Percentiles rank a stretch among this genome's conserved stretches.
phyloP scores from a whole-genome alignment of 2,113 vertebrate genomes.

The Sigmodon hispidus region DNA sequence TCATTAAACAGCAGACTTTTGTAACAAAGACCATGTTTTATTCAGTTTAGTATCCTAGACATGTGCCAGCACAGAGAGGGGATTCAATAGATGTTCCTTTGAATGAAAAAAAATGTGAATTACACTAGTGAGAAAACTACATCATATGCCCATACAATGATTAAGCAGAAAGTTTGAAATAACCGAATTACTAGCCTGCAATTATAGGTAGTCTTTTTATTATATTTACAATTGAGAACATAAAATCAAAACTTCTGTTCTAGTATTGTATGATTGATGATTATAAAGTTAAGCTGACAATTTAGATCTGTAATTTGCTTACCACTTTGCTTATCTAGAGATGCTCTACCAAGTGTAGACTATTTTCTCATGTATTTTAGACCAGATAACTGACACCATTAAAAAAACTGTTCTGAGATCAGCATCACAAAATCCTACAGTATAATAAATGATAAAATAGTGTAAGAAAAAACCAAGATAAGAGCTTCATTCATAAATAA shows the following conservation, averaged over 20 bases:
- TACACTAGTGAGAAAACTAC: not conserved
- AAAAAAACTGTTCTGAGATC: not conserved
- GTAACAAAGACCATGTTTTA: not conserved
- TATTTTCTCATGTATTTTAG: not conserved
- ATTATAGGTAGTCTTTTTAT: not conserved
- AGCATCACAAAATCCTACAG: not conserved
- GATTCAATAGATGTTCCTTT: not conserved
- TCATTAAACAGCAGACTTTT: not conserved
- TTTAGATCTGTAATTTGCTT: not conserved
- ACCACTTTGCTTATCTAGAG: not conserved
- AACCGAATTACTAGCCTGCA: not conserved
- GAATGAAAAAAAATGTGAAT: not conserved
- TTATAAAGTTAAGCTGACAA: not conserved
- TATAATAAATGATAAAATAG: conserved; percentile 14
- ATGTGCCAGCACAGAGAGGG: not conserved
- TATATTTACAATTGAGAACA: not conserved
- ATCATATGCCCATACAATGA: not conserved
- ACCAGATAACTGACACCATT: not conserved
- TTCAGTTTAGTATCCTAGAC: not conserved
- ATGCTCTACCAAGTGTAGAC: not conserved
- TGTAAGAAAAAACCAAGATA: conserved; percentile 21
- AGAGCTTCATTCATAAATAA: conserved; percentile 58
- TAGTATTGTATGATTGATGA: not conserved
- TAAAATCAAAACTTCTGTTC: not conserved
- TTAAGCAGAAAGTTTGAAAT: not conserved